Conservation (phyloP, 2,888 invertebrate species). For the Orthonevra nobilis region DNA sequence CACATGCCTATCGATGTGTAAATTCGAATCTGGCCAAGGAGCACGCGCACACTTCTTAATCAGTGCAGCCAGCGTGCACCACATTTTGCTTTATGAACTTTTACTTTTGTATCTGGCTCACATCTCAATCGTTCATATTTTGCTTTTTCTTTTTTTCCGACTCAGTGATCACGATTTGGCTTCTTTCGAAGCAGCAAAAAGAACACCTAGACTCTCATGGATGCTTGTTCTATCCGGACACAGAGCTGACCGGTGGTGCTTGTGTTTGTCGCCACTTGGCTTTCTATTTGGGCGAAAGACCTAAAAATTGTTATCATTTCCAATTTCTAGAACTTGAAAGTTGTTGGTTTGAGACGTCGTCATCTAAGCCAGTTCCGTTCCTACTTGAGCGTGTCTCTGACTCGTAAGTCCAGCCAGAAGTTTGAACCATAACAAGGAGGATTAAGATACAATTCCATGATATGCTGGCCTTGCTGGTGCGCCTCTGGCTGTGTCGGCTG, state of each 20-base stretch:
- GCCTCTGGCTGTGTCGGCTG: slow-evolving; percentile 19
- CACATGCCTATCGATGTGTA: slow-evolving; percentile 36
- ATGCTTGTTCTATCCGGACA: slow-evolving; percentile 31
- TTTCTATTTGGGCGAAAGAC: slow-evolving; percentile 63
- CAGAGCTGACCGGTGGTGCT: slow-evolving; percentile 10
- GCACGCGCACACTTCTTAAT: slow-evolving; percentile 44
- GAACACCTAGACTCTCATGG: slow-evolving; percentile 11
- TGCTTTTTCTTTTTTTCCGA: slow-evolving; percentile 24
- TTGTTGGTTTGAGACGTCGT: slow-evolving; percentile 13
- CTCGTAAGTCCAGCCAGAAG: slow-evolving; percentile 46
- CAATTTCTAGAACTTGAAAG: slow-evolving; percentile 67
- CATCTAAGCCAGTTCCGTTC: neutral
- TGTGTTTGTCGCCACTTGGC: slow-evolving; percentile 4
- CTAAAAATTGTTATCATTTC: slow-evolving; percentile 69
- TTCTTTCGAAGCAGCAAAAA: slow-evolving; percentile 17
- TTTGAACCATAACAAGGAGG: slow-evolving; percentile 64
- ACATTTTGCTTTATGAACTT: slow-evolving; percentile 60
- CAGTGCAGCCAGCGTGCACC: too few species aligned
- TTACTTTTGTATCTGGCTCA: slow-evolving; percentile 69
- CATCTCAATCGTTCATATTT: slow-evolving; percentile 59
- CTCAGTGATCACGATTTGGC: slow-evolving; percentile 56
- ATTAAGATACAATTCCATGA: slow-evolving; percentile 68
- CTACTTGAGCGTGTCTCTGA: neutral
- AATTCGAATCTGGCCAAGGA: slow-evolving; percentile 35
- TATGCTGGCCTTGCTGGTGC: slow-evolving; percentile 30